Conservation (phyloP, 2,797 vertebrate genomes). For the Cynopterus sphinx region DNA sequence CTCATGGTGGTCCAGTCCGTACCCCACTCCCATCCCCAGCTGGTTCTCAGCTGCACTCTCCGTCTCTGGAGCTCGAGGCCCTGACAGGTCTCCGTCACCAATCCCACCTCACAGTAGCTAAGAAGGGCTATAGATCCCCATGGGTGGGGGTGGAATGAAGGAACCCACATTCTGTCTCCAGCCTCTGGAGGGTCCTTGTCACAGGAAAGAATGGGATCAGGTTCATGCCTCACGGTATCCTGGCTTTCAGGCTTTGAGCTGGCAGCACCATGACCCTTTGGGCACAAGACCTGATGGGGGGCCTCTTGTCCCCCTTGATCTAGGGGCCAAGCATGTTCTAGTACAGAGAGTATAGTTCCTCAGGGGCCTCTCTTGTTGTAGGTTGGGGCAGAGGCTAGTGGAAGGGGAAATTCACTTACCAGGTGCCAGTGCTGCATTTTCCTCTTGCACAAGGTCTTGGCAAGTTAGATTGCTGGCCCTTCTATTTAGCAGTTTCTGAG, state of each 20-base stretch:
- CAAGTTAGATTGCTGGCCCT: not conserved
- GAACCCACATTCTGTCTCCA: not conserved
- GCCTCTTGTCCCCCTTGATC: not conserved
- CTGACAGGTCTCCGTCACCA: not conserved
- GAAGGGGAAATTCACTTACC: not conserved
- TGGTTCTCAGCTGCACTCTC: not conserved
- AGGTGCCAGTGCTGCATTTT: not conserved
- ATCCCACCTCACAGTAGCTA: fast-evolving
- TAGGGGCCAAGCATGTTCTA: not conserved
- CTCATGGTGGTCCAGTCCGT: too few species aligned
- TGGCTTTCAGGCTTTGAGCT: not conserved
- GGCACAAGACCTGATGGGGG: not conserved
- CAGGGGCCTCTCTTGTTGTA: not conserved
- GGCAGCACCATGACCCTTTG: not conserved
- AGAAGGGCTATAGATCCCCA: not conserved
- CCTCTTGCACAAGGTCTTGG: not conserved
- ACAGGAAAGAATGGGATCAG: not conserved
- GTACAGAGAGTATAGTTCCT: not conserved
- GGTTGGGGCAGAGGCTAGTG: not conserved
- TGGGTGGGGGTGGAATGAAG: not conserved
- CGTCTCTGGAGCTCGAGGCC: not conserved
- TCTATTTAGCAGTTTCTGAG: not conserved
- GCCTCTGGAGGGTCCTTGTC: not conserved
- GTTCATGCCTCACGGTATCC: too few species aligned
- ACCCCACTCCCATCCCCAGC: too few species aligned